phyloP scores from a whole-genome alignment of 2,113 vertebrate species.

The Myrmecobius fasciatus region DNA sequence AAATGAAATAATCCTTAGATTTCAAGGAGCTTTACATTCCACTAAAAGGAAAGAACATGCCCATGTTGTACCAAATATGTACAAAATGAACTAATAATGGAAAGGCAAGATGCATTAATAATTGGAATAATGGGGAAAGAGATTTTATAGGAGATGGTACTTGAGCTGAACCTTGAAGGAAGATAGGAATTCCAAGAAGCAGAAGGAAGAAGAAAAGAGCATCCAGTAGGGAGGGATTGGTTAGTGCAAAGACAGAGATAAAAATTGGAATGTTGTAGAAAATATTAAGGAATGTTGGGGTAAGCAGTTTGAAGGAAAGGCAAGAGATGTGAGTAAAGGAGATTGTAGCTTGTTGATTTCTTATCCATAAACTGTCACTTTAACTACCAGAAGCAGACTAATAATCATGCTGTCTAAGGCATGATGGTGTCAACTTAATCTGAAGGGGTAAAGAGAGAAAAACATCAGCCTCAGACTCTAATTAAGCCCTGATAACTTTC shows the following conservation, averaged over 20 bases:
- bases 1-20: too few species aligned
- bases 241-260: background rate
- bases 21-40: too few species aligned
- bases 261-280: background rate
- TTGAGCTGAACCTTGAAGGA: background rate
- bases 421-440: background rate
- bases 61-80: too few species aligned
- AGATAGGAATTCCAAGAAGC: background rate
- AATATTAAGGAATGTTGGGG: background rate
- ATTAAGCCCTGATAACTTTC: slow-evolving; percentile 40
- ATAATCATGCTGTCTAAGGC: background rate
- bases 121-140: background rate
- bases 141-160: background rate
- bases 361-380: background rate
- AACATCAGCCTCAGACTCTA: slow-evolving; percentile 1
- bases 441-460: background rate
- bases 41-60: too few species aligned
- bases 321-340: background rate
- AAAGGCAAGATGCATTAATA: background rate
- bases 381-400: background rate
- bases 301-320: background rate
- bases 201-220: background rate
- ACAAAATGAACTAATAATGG: background rate
- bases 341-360: background rate
- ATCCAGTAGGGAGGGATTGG: background rate